Percentiles rank a stretch among this genome's conserved stretches.
Conservation (phyloP, 2,888 invertebrate species). For the Nebria brevicollis region DNA sequence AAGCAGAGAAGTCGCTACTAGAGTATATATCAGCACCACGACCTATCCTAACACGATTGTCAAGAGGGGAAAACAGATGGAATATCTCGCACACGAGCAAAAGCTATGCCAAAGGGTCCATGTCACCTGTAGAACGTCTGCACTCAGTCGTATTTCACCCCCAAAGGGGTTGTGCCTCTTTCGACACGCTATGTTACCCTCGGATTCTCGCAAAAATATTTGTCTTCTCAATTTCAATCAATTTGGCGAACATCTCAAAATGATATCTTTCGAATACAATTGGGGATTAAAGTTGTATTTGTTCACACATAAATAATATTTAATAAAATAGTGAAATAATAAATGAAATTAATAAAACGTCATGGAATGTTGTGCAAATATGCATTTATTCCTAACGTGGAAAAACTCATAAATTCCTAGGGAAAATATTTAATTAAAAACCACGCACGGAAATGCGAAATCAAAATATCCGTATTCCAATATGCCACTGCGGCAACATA, state of each 20-base stretch:
- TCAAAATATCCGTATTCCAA: neutral
- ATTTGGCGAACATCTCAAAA: neutral
- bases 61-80: slow-evolving; percentile 20
- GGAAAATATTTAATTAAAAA: neutral
- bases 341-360: no score
- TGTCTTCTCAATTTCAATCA: neutral
- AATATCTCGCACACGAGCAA: slow-evolving; percentile 7
- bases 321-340: no score
- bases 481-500: neutral
- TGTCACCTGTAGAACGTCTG: slow-evolving; percentile 31
- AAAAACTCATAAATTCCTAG: neutral
- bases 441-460: neutral
- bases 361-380: no score
- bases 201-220: neutral
- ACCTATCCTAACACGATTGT: slow-evolving; percentile 40
- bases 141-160: neutral
- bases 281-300: no score
- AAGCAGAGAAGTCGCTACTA: slow-evolving; percentile 39
- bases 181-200: neutral
- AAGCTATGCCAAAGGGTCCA: neutral
- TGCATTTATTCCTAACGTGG: no score
- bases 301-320: no score
- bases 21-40: slow-evolving; percentile 26
- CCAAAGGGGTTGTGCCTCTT: neutral
- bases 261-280: neutral